phyloP scores from a whole-genome alignment of 2,797 vertebrate genomes.

The Nannoperca obscura region DNA sequence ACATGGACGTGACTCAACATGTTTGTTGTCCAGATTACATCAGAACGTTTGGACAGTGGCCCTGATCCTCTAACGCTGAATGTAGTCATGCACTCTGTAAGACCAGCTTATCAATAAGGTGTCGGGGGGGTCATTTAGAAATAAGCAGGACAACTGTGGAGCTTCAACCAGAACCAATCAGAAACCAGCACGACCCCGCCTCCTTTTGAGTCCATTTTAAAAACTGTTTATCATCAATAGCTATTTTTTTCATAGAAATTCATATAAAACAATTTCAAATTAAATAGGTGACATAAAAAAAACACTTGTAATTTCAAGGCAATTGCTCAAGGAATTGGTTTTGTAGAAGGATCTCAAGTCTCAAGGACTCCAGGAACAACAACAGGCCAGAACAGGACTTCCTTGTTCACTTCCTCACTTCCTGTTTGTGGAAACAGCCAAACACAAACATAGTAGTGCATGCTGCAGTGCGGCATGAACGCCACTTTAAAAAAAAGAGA shows the following conservation, averaged over 20 bases:
- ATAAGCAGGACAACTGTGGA: slow-evolving; percentile 30
- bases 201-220: slow-evolving; percentile 58
- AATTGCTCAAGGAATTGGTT: slow-evolving; percentile 62
- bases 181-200: slow-evolving; percentile 29
- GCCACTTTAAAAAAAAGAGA: slow-evolving; percentile 33
- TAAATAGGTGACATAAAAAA: slow-evolving; percentile 78
- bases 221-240: slow-evolving; percentile 76
- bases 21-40: too few species aligned
- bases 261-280: slow-evolving; percentile 85
- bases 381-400: slow-evolving; percentile 54
- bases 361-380: slow-evolving; percentile 32
- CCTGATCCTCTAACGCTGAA: not conserved
- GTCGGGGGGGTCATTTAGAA: not conserved
- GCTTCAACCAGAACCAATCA: slow-evolving; percentile 33
- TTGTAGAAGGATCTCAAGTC: slow-evolving; percentile 56
- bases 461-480: slow-evolving; percentile 70
- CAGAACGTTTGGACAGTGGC: not conserved
- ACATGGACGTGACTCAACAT: too few species aligned
- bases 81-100: not conserved
- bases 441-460: slow-evolving; percentile 69
- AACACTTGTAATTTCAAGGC: slow-evolving; percentile 73
- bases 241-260: slow-evolving; percentile 83
- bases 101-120: not conserved
- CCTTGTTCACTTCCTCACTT: slow-evolving; percentile 52
- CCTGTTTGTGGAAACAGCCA: slow-evolving; percentile 70